Conservation (phyloP, 2,797 vertebrate species). For the Cygnus olor region DNA sequence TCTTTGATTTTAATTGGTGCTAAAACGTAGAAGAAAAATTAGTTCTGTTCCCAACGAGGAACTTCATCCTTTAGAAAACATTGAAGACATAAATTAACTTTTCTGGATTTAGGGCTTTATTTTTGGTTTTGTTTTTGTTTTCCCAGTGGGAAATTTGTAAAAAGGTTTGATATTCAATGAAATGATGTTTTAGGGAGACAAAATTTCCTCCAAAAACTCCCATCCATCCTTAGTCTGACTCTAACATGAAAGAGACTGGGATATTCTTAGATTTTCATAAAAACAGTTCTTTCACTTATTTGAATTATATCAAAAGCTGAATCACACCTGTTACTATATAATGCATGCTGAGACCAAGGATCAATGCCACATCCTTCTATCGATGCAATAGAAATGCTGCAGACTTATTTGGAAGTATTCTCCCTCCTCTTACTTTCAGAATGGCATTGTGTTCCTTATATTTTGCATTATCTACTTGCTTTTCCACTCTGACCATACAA, state of each 20-base stretch:
- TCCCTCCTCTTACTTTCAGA: not conserved
- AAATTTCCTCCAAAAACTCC: not conserved
- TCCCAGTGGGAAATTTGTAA: not conserved
- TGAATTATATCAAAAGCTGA: not conserved
- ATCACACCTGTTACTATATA: not conserved
- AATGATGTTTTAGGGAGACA: not conserved
- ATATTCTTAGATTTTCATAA: not conserved
- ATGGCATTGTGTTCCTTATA: not conserved
- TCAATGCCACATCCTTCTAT: not conserved
- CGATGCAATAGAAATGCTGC: not conserved
- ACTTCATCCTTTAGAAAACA: not conserved
- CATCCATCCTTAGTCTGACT: not conserved
- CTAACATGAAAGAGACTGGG: not conserved
- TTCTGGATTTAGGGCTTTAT: not conserved
- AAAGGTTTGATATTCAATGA: not conserved
- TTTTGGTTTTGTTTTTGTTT: not conserved
- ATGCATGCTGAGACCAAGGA: not conserved
- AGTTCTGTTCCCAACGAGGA: not conserved
- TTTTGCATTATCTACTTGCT: not conserved
- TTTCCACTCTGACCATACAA: not conserved
- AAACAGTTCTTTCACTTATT: not conserved
- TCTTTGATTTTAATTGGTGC: not conserved
- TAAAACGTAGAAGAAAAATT: not conserved
- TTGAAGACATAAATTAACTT: not conserved
- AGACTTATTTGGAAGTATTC: not conserved